Evolutionary conservation across 37 sponge, comb jelly and placozoan genomes (phyloP), one percentile per base, ranked within the genome.

Genomic region (Eunapius fragilis): DNA sequence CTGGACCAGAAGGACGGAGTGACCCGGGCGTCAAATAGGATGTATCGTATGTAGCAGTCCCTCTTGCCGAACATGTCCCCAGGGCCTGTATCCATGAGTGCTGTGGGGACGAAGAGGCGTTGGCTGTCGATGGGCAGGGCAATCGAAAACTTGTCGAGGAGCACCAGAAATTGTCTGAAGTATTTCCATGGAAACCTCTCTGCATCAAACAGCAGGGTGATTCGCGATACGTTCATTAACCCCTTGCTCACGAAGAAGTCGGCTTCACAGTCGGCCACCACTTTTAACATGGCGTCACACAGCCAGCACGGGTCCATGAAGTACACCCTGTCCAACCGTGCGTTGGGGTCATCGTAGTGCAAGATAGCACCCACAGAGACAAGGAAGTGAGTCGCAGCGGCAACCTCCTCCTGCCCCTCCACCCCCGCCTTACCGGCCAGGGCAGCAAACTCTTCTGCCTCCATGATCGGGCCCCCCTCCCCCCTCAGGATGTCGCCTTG

Each of bases 251-350:
- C 87, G 76, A 77, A 96, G 0, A 91, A 92, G 77, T 93, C 93
- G 72, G 70, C 83, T 76, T 93, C 88, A 25, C 87, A 83, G 72
- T 94, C 87, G 17, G 95, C 92, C 5, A 96, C 88, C 0, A 96
- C 80, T 6, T 80, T 91, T 26, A 92, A 91, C 93, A 96, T 96
- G 89, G 94, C 89, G 74, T 96, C 90, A 69, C 92, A 94, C 25
- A 96, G 92, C 97, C 97, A 96, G 37, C 86, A 86, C 22, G 97
- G 97, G 49, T 96, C 95, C 35, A 94, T 75, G 67, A 96, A 96
- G 79, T 92, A 91, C 49, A 96, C 86, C 82, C 94, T 91, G 77
- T 91, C 78, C 2, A 96, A 85, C 67, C 86, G 85, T 82, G 88
- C 83, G 50, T 84, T 90, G 7, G 89, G 74, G 76, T 96, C 97